Conservation (phyloP, 2,797 vertebrate species). For the Thripadectes ignobilis region DNA sequence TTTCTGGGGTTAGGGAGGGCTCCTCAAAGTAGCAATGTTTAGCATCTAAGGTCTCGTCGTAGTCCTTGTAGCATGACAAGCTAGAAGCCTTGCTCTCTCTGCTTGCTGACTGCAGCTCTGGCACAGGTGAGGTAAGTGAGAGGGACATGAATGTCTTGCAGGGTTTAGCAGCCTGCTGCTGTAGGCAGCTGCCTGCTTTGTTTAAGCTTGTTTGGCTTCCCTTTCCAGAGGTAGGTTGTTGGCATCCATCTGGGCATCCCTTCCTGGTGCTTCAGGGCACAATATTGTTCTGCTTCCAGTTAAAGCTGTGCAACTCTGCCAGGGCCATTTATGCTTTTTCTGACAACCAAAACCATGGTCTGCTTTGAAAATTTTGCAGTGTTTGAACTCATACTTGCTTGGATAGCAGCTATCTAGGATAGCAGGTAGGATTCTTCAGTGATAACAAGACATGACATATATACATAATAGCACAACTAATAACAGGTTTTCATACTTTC, state of each 20-base stretch:
- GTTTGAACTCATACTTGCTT: background rate
- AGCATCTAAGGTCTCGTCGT: constrained; percentile 1
- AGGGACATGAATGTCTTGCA: background rate
- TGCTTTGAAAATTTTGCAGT: background rate
- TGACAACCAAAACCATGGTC: background rate
- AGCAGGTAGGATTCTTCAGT: background rate
- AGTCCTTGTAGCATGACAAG: background rate
- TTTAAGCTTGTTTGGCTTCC: background rate
- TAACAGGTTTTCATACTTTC: background rate
- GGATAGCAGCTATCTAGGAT: background rate
- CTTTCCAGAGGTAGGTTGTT: background rate
- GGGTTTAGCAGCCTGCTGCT: background rate
- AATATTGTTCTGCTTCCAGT: background rate
- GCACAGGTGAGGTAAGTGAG: background rate
- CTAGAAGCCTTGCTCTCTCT: background rate
- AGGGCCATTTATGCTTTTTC: background rate
- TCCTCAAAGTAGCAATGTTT: background rate
- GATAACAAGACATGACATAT: background rate
- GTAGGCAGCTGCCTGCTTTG: background rate
- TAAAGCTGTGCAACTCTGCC: background rate
- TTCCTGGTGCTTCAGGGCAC: background rate
- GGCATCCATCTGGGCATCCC: background rate
- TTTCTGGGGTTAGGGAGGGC: background rate
- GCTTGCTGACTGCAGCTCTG: background rate
- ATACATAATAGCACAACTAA: background rate